Evolutionary conservation across 1,140 invertebrate genomes (phyloP).

Genomic region (Lamellibrachia luymesi): DNA sequence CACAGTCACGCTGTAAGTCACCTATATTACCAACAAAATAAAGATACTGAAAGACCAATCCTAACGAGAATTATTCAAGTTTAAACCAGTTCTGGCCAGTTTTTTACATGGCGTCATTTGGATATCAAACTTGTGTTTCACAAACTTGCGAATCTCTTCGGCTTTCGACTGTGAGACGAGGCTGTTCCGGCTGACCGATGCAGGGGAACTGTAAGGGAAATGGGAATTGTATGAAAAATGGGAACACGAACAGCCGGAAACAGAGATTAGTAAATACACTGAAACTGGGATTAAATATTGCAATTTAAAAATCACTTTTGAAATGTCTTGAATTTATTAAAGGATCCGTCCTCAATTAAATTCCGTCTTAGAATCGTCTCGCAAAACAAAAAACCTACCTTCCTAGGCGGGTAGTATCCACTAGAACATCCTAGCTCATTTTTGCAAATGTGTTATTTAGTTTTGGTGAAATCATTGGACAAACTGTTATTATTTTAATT

Average conservation of each 20-base stretch:
- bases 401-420: no score
- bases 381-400: no score
- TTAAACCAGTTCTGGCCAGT: neutral
- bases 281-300: neutral
- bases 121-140: neutral
- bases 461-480: no score
- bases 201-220: neutral
- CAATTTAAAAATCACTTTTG: no score
- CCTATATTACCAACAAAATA: neutral
- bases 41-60: neutral
- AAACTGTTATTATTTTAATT: no score
- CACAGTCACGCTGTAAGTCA: neutral
- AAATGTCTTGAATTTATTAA: no score
- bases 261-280: neutral
- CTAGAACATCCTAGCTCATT: no score
- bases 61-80: neutral
- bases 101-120: neutral
- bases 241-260: neutral
- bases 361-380: no score
- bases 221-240: neutral
- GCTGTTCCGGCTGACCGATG: neutral
- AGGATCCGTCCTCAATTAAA: no score
- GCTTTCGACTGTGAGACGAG: neutral
- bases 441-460: no score
- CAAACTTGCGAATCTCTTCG: neutral